A percentile compares a stretch with the other conserved stretches of the same genome.
These are phyloP conservation scores for Alces alces DNA, from an alignment of 2,113 vertebrate genomes.

Conservation along the genomic window DNA sequence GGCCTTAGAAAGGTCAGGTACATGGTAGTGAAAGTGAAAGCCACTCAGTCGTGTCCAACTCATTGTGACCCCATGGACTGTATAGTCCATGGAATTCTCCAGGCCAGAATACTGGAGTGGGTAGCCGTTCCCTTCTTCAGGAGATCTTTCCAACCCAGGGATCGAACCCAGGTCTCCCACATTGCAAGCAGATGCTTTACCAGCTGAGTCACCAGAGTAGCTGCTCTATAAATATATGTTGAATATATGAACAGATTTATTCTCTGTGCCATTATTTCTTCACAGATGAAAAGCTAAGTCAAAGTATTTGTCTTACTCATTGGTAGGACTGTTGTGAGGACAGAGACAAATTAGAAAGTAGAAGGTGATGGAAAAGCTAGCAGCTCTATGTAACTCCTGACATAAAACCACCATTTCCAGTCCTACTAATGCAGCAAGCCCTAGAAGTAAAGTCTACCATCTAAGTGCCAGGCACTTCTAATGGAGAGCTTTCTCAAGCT, in stretches of 20 bases:
- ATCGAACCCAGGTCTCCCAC: not conserved
- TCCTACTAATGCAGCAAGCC: not conserved
- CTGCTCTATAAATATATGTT: not conserved
- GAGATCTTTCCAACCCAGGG: not conserved
- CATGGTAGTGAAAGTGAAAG: not conserved
- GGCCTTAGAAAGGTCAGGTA: not conserved
- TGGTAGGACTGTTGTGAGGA: not conserved
- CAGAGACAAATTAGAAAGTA: not conserved
- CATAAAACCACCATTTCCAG: not conserved
- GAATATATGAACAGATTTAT: not conserved
- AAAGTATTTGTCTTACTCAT: not conserved
- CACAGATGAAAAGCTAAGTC: not conserved
- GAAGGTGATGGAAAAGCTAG: slow-evolving; percentile 19
- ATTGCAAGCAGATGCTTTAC: not conserved
- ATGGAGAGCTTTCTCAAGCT: not conserved
- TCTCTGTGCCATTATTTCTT: slow-evolving; percentile 1
- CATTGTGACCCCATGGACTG: not conserved
- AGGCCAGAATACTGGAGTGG: not conserved
- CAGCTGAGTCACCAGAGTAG: not conserved
- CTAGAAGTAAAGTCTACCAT: not conserved
- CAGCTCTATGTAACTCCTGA: not conserved
- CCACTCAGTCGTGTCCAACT: not conserved
- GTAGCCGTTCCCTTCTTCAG: not conserved
- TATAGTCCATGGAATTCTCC: not conserved
- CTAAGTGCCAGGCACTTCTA: not conserved